Evolutionary conservation across 2,888 invertebrate genomes (phyloP).

Genomic region (Thecophora atra): DNA sequence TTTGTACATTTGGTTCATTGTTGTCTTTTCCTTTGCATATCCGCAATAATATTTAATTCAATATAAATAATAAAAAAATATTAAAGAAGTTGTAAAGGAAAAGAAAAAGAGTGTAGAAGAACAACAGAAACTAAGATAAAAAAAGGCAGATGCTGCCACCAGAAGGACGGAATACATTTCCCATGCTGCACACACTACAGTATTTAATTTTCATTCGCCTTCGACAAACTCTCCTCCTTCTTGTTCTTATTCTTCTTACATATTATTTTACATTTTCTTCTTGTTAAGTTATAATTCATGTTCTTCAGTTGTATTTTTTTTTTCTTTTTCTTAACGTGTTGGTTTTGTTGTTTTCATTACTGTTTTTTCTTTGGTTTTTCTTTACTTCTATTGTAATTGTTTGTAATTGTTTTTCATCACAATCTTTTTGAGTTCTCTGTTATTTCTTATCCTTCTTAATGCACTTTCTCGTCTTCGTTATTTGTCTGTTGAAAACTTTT

Average conservation of each 20-base stretch:
- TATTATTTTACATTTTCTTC: conserved; percentile 32
- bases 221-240: not conserved
- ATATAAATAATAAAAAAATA: not conserved
- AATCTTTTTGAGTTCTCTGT: conserved; percentile 1
- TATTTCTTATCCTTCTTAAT: not conserved
- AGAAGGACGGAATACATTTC: not conserved
- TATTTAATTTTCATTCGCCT: not conserved
- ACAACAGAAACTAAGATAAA: not conserved
- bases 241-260: conserved; percentile 32
- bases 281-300: conserved; percentile 31
- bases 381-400: not conserved
- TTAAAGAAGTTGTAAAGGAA: not conserved
- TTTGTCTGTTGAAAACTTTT: not conserved
- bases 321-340: not conserved
- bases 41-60: too few relatives aligned
- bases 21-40: not conserved
- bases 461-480: not conserved
- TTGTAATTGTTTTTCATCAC: too few relatives aligned
- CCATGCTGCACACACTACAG: not conserved
- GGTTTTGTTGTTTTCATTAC: too few relatives aligned
- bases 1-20: not conserved
- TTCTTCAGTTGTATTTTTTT: not conserved
- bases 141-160: not conserved
- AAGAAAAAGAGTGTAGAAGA: not conserved
- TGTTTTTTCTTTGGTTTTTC: not conserved